Conservation (phyloP, 2,888 invertebrate species). For the Labia minor region DNA sequence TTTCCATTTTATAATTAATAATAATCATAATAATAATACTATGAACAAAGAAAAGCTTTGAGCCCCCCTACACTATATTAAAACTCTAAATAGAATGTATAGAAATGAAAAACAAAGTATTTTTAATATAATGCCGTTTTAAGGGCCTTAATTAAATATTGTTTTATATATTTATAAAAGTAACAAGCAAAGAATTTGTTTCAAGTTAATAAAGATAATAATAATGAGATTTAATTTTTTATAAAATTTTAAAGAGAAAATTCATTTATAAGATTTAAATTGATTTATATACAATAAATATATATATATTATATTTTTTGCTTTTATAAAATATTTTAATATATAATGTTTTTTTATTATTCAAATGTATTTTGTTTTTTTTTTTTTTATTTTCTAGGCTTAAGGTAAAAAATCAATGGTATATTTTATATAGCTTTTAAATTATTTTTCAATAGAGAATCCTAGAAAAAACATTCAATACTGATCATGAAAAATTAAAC, state of each 20-base stretch:
- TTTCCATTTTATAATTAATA: background rate
- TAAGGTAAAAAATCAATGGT: slow-evolving; percentile 13
- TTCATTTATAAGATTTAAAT: slow-evolving; percentile 29
- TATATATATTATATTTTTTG: slow-evolving; percentile 30
- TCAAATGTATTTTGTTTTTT: slow-evolving; percentile 34
- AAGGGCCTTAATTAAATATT: background rate
- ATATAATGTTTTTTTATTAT: slow-evolving; percentile 37
- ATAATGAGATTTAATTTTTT: slow-evolving; percentile 37
- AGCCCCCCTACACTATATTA: background rate
- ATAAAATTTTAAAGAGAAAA: slow-evolving; percentile 35
- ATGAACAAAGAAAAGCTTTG: background rate
- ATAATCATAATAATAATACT: too few species aligned
- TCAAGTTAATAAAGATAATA: too few species aligned
- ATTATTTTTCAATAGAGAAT: background rate
- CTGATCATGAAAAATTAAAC: background rate
- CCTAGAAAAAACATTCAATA: background rate
- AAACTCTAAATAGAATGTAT: background rate
- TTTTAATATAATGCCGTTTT: background rate
- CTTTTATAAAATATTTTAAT: background rate
- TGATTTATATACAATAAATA: slow-evolving; percentile 35
- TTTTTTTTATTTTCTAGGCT: slow-evolving; percentile 22
- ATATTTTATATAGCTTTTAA: background rate
- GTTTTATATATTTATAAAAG: too few species aligned
- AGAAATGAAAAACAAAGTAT: background rate
- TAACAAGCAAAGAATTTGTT: too few species aligned